Conservation (phyloP, 2,888 invertebrate genomes). For the Ptilodon capucinus region DNA sequence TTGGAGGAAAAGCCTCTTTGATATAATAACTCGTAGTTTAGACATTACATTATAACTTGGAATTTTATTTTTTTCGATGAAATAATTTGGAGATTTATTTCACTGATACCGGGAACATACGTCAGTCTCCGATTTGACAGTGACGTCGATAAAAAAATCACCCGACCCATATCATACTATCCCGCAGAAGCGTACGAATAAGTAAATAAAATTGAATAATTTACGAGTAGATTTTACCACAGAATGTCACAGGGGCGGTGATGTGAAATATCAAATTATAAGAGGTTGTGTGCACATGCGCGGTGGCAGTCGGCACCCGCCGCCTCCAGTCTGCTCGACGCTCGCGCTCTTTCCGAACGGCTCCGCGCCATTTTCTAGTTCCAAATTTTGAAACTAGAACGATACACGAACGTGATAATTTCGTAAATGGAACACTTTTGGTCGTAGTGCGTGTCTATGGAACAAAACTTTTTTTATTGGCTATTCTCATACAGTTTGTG, state of each 20-base stretch:
- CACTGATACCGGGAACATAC: not conserved
- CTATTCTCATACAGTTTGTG: conserved; percentile 14
- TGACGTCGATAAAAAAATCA: conserved; percentile 42
- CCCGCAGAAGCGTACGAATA: conserved; percentile 55
- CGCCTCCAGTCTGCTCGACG: conserved; percentile 69
- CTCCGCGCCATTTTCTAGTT: conserved; percentile 51
- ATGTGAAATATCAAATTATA: conserved; percentile 79
- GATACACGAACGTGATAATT: conserved; percentile 42
- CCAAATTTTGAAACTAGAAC: conserved; percentile 54
- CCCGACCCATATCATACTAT: conserved; percentile 48
- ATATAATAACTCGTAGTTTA: no score
- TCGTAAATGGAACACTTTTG: conserved; percentile 30
- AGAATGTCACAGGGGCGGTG: conserved; percentile 75
- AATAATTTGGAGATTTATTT: no score
- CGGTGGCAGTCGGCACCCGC: conserved; percentile 43
- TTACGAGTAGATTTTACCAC: conserved; percentile 73
- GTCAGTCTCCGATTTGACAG: not conserved
- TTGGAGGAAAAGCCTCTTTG: no score
- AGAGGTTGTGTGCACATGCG: conserved; percentile 73
- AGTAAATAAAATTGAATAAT: conserved; percentile 77
- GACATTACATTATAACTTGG: no score
- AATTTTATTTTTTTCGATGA: no score
- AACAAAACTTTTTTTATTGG: conserved; percentile 9
- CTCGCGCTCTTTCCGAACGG: conserved; percentile 58
- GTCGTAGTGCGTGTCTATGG: conserved; percentile 18